Evolutionary conservation across 1,140 invertebrate genomes (phyloP).

Genomic region (Patella vulgata): DNA sequence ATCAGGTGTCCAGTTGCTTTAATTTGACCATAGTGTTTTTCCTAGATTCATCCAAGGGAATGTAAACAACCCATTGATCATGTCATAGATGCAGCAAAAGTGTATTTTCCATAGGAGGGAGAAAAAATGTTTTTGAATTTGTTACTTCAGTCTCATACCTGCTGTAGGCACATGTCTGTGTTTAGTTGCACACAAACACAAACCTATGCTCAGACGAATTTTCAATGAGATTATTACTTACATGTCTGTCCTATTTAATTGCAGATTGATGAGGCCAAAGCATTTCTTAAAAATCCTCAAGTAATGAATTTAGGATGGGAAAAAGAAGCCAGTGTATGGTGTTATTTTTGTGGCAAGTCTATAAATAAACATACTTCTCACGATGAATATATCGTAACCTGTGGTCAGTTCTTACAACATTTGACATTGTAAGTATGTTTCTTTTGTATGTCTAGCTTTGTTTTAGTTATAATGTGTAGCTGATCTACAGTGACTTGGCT

Average conservation of each 20-base stretch:
- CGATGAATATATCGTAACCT: slow-evolving; percentile 26
- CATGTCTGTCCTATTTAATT: not conserved
- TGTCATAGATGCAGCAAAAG: too few relatives aligned
- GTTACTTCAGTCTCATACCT: too few relatives aligned
- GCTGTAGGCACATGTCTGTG: too few relatives aligned
- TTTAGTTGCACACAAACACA: too few relatives aligned
- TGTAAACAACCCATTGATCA: too few relatives aligned
- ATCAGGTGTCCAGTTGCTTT: too few relatives aligned
- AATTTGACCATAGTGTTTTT: too few relatives aligned
- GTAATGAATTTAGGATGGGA: slow-evolving; percentile 25
- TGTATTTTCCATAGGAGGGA: too few relatives aligned
- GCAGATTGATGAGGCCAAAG: slow-evolving; percentile 19
- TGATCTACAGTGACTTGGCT: not conserved
- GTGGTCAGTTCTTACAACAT: slow-evolving; percentile 31
- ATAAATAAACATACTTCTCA: slow-evolving; percentile 25
- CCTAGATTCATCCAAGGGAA: too few relatives aligned
- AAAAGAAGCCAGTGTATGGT: slow-evolving; percentile 40
- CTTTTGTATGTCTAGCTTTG: not conserved
- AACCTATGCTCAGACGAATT: too few relatives aligned
- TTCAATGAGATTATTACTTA: not conserved
- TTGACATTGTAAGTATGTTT: slow-evolving; percentile 25
- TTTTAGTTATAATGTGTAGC: not conserved
- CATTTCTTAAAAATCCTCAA: slow-evolving; percentile 15
- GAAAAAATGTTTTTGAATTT: too few relatives aligned
- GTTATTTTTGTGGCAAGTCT: slow-evolving; percentile 46